Base-by-base conservation (phyloP, 2,113 vertebrate genomes). In the Oncorhynchus tshawytscha region DNA sequence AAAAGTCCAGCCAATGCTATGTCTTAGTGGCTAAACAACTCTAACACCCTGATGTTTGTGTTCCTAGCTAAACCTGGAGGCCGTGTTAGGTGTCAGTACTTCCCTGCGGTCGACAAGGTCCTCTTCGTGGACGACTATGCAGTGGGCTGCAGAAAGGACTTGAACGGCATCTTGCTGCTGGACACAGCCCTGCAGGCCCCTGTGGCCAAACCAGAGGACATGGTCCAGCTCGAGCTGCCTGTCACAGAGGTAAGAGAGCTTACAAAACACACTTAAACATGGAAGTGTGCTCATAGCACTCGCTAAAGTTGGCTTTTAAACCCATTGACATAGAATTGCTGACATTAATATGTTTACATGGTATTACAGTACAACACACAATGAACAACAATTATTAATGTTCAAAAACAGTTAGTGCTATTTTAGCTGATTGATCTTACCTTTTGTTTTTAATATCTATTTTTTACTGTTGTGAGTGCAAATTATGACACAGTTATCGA, bases 71-170 rank as follows among this genome's bases (percentile, higher is more conserved):
- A 99, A 92, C 95, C 97, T 25, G 97, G 97, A 39, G 95, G 96
- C 77, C 95, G 95, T 65, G 96, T 99, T 91, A 95, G 95, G 87
- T 99, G 97, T 93, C 98, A 99, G 91, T 99, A 99, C 94, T 96
- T 99, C 87, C 96, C 97, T 66, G 95, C 96, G 64, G 97, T 99
- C 91, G 98, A 99, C 94, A 99, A 99, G 93, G 98, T 99, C 88
- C 93, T 99, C 89, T 99, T 99, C 90, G 97, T 99, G 93, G 97
- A 98, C 0, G 98, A 99, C 92, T 98, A 96, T 79, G 96, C 97
- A 74, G 97, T 99, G 80, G 98, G 98, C 80, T 99, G 98, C 94
- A 95, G 98, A 84, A 99, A 99, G 83, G 97, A 99, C 91, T 93
- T 99, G 76, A 99, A 99, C 82, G 98, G 98, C 79, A 99, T 99